These are phyloP conservation scores for Triplophysa yarkandensis DNA, from an alignment of 2,797 vertebrate species.

Conservation along the genomic window DNA sequence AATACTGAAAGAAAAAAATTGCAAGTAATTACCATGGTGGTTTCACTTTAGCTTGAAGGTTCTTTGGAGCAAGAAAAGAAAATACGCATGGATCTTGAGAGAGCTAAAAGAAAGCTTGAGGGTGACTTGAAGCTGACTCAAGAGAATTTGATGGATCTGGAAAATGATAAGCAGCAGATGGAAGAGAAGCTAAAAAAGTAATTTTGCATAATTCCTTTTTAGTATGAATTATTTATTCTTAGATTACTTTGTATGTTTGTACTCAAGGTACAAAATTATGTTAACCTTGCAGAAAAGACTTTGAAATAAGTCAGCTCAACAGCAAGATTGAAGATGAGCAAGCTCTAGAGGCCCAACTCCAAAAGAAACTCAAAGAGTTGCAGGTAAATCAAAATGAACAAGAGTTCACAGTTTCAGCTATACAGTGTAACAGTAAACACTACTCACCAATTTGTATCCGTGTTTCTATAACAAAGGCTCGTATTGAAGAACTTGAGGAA, in stretches of 20 bases:
- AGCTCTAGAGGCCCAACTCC: slow-evolving; percentile 75
- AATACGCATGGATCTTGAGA: slow-evolving; percentile 61
- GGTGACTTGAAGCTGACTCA: slow-evolving; percentile 60
- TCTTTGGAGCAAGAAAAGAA: slow-evolving; percentile 90
- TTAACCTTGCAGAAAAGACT: slow-evolving; percentile 75
- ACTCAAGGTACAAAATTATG: background rate
- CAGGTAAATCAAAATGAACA: slow-evolving; percentile 66
- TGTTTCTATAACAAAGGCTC: slow-evolving; percentile 62
- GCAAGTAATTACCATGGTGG: background rate
- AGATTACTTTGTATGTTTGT: background rate
- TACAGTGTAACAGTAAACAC: background rate
- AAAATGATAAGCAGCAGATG: slow-evolving; percentile 76
- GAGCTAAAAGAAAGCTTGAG: slow-evolving; percentile 73
- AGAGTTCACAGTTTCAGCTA: background rate
- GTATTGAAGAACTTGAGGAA: slow-evolving; percentile 81
- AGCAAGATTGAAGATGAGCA: slow-evolving; percentile 86
- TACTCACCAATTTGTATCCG: background rate
- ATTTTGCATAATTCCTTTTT: background rate
- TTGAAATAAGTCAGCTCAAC: slow-evolving; percentile 80
- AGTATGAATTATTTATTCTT: background rate
- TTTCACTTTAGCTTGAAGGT: slow-evolving; percentile 77
- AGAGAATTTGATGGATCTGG: slow-evolving; percentile 74
- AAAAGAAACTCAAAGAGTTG: slow-evolving; percentile 85
- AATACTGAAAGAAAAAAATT: background rate
- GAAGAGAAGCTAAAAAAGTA: slow-evolving; percentile 78